Conservation (phyloP, 1,140 invertebrate species). For the Rhagoletis pomonella region DNA sequence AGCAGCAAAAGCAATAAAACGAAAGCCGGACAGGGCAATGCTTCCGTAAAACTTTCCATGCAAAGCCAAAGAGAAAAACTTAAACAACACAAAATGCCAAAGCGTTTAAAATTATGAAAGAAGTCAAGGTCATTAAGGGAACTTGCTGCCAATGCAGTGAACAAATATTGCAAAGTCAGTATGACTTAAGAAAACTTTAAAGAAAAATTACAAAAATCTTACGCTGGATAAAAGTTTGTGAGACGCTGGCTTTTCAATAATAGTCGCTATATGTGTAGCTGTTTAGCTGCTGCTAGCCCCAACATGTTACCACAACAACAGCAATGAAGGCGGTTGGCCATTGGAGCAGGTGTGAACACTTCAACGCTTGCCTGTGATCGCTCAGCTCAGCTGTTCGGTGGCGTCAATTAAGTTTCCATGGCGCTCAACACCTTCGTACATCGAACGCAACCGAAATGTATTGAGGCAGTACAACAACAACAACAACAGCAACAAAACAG, state of each 20-base stretch:
- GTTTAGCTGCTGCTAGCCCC: background rate
- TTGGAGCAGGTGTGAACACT: background rate
- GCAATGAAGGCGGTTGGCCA: background rate
- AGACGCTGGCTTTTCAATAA: background rate
- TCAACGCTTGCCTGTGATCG: background rate
- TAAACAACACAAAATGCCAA: background rate
- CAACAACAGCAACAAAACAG: background rate
- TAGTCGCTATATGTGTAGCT: background rate
- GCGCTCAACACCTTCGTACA: conserved; percentile 28
- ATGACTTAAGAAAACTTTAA: conserved; percentile 8
- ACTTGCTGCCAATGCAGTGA: background rate
- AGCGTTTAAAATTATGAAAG: background rate
- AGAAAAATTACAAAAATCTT: background rate
- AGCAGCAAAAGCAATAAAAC: background rate
- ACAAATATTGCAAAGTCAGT: conserved; percentile 12
- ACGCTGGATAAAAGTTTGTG: background rate
- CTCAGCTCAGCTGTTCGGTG: conserved; percentile 6
- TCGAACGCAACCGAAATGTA: conserved; percentile 5
- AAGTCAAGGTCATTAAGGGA: conserved; percentile 20
- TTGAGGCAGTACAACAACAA: background rate
- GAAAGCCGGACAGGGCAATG: background rate
- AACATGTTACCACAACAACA: conserved; percentile 9
- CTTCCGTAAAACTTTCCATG: conserved; percentile 23
- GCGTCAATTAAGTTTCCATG: background rate
- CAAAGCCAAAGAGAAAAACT: background rate